These are phyloP conservation scores for Heteromormyrus szaboi DNA, from an alignment of 2,797 vertebrate genomes.

Conservation along the genomic window DNA sequence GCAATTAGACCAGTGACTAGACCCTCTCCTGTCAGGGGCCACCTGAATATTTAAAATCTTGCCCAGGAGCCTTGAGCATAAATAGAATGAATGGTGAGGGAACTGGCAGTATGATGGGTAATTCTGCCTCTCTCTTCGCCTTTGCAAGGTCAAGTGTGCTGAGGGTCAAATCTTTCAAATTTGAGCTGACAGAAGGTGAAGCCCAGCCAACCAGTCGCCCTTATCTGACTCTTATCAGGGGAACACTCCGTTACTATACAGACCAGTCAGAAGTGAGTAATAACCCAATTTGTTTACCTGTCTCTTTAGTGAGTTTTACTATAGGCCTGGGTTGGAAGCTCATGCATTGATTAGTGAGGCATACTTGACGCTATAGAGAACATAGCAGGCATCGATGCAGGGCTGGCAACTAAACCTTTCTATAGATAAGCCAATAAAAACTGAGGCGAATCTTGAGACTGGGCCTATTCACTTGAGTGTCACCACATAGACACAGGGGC, in stretches of 20 bases:
- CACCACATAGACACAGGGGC: background rate
- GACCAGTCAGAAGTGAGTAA: conserved; percentile 56
- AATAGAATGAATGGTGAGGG: background rate
- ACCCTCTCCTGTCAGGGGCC: background rate
- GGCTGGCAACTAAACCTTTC: background rate
- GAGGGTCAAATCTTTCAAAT: conserved; percentile 5
- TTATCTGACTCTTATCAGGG: conserved; percentile 58
- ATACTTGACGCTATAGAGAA: background rate
- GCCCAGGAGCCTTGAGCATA: background rate
- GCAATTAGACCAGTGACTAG: conserved; percentile 12
- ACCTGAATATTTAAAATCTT: conserved; percentile 19
- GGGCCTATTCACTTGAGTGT: background rate
- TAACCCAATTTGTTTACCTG: conserved; percentile 53
- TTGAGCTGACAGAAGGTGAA: background rate
- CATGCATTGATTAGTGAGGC: background rate
- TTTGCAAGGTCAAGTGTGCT: background rate
- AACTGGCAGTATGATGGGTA: background rate
- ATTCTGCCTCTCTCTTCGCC: background rate
- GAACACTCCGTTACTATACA: conserved; percentile 60
- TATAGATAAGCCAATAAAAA: background rate
- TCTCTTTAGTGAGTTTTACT: conserved; percentile 38
- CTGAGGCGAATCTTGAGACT: background rate
- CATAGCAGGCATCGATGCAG: background rate
- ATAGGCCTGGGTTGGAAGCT: background rate
- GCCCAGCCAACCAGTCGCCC: conserved; percentile 25